Percentiles rank a stretch among this genome's conserved stretches.
Evolutionary conservation across 2,888 invertebrate genomes (phyloP).

Genomic region (Melipona bicolor): DNA sequence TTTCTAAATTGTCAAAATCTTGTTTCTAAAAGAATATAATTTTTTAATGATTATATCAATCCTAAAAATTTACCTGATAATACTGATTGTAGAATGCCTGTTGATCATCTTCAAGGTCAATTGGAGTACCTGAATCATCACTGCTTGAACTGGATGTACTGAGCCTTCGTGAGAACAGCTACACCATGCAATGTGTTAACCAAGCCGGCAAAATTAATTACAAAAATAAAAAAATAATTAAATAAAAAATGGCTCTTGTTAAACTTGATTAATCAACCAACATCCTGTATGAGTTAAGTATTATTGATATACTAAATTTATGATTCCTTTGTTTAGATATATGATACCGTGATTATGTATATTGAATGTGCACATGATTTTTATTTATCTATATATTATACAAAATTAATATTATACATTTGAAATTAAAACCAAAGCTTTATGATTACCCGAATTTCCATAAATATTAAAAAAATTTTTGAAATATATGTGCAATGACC

Average conservation of each 20-base stretch:
- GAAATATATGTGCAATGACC: slow-evolving; percentile 38
- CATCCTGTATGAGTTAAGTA: slow-evolving; percentile 45
- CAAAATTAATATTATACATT: slow-evolving; percentile 4
- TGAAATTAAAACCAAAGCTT: slow-evolving; percentile 19
- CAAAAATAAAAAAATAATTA: slow-evolving; percentile 71
- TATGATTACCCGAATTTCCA: slow-evolving; percentile 17
- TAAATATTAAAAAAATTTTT: slow-evolving; percentile 1
- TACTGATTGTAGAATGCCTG: slow-evolving; percentile 83
- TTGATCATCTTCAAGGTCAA: slow-evolving; percentile 89
- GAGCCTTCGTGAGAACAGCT: slow-evolving; percentile 91
- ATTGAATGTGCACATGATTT: slow-evolving; percentile 14
- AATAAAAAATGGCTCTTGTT: slow-evolving; percentile 57
- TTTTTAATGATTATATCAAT: neutral
- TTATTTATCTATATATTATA: slow-evolving; percentile 23
- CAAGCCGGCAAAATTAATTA: slow-evolving; percentile 80
- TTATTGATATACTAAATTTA: slow-evolving; percentile 29
- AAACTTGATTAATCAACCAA: slow-evolving; percentile 51
- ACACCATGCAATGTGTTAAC: slow-evolving; percentile 84
- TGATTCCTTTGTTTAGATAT: slow-evolving; percentile 15
- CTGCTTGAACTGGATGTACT: slow-evolving; percentile 94
- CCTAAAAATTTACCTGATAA: slow-evolving; percentile 80
- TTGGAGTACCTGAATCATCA: slow-evolving; percentile 95
- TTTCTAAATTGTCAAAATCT: slow-evolving; percentile 16
- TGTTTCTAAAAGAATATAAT: slow-evolving; percentile 1
- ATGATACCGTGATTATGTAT: slow-evolving; percentile 34